Percentiles rank a stretch among this genome's conserved stretches.
phyloP scores from a whole-genome alignment of 2,113 vertebrate genomes.

The Prochilodus magdalenae region DNA sequence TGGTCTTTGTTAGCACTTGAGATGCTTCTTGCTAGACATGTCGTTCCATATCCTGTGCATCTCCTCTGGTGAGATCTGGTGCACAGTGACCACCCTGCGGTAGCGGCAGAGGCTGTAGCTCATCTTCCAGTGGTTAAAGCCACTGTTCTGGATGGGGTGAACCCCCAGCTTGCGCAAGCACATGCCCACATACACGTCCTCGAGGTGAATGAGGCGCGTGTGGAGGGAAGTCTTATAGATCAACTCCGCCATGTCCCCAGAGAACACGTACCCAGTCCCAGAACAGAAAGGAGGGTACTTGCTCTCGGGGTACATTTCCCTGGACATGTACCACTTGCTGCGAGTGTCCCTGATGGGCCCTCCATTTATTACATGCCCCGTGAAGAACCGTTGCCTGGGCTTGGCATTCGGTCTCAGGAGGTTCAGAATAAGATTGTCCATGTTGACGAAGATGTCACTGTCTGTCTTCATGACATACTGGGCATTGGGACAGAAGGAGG shows the following conservation, averaged over 20 bases:
- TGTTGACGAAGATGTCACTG: slow-evolving; percentile 99
- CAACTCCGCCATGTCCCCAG: slow-evolving; percentile 94
- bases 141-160: slow-evolving; percentile 98
- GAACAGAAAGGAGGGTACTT: slow-evolving; percentile 99
- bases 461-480: slow-evolving; percentile 99
- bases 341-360: slow-evolving; percentile 95
- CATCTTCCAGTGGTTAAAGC: slow-evolving; percentile 99
- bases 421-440: slow-evolving; percentile 98
- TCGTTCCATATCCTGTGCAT: slow-evolving; percentile 99
- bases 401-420: slow-evolving; percentile 94
- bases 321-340: slow-evolving; percentile 99
- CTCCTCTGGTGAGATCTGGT: slow-evolving; percentile 98
- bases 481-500: slow-evolving; percentile 91
- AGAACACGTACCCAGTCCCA: slow-evolving; percentile 97
- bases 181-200: slow-evolving; percentile 96
- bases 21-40: slow-evolving; percentile 99
- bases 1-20: slow-evolving; percentile 85
- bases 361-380: slow-evolving; percentile 96
- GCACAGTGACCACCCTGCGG: slow-evolving; percentile 94
- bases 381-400: slow-evolving; percentile 94
- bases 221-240: slow-evolving; percentile 97
- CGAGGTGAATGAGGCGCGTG: slow-evolving; percentile 95
- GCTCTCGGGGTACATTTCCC: slow-evolving; percentile 95
- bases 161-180: slow-evolving; percentile 96
- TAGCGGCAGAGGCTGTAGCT: slow-evolving; percentile 97